Evolutionary conservation across 1,140 invertebrate genomes (phyloP).

Genomic region (Trachymyrmex septentrionalis): DNA sequence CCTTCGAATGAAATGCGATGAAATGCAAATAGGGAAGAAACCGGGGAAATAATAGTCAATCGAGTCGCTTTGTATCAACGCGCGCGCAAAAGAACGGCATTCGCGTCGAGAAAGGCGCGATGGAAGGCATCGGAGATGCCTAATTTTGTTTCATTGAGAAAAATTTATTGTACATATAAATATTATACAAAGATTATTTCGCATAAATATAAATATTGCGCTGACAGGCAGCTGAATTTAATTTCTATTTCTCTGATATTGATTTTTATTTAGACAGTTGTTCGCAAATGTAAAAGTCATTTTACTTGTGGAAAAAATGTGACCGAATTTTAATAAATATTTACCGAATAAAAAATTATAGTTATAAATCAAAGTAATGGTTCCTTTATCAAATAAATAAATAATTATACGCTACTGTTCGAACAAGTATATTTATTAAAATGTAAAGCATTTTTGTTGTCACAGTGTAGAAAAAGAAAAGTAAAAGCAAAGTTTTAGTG

Average conservation of each 20-base stretch:
- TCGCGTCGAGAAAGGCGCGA: neutral
- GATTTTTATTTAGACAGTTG: neutral
- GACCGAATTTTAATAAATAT: too few relatives aligned
- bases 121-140: too few relatives aligned
- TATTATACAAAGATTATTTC: neutral
- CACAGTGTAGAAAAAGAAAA: neutral
- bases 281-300: neutral
- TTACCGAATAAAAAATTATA: too few relatives aligned
- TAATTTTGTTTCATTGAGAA: neutral
- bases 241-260: neutral
- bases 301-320: too few relatives aligned
- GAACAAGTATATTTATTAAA: too few relatives aligned
- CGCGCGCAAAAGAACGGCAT: neutral
- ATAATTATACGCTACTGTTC: too few relatives aligned
- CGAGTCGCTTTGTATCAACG: neutral
- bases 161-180: neutral
- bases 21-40: conserved; percentile 55
- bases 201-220: neutral
- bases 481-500: neutral
- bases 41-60: conserved; percentile 36
- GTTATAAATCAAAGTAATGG: too few relatives aligned
- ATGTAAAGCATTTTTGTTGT: too few relatives aligned
- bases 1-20: conserved; percentile 25
- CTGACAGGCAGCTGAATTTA: neutral
- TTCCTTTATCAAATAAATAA: too few relatives aligned